These are phyloP conservation scores for Pao palembangensis DNA, from an alignment of 2,113 vertebrate genomes.

Conservation along the genomic window DNA sequence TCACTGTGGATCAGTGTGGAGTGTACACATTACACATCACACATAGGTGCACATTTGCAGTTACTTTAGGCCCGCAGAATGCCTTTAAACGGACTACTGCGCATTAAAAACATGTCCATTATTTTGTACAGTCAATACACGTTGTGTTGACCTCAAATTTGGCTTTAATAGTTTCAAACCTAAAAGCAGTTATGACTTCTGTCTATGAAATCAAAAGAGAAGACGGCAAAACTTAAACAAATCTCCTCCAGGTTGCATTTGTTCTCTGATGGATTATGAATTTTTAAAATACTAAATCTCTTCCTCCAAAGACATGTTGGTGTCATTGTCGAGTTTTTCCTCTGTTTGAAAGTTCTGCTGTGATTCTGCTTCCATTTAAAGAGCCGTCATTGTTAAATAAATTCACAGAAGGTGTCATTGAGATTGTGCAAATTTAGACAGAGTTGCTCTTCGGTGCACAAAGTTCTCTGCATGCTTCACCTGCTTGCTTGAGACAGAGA, in stretches of 20 bases:
- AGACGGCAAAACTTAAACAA: slow-evolving; percentile 25
- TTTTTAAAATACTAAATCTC: slow-evolving; percentile 45
- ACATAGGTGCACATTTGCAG: too few species aligned
- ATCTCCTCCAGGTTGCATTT: slow-evolving; percentile 32
- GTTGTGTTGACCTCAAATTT: too few species aligned
- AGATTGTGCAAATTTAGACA: slow-evolving; percentile 27
- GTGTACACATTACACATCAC: too few species aligned
- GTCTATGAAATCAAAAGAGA: background rate
- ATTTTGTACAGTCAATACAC: too few species aligned
- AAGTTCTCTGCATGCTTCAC: slow-evolving; percentile 10
- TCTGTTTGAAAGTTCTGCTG: slow-evolving; percentile 27
- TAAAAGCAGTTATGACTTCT: background rate
- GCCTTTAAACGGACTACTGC: too few species aligned
- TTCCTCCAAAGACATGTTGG: slow-evolving; percentile 16
- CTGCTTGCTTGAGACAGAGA: background rate
- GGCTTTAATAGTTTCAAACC: too few species aligned
- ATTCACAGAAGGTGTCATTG: slow-evolving; percentile 37
- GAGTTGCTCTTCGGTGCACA: slow-evolving; percentile 27
- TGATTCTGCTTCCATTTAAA: background rate
- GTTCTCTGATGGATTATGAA: slow-evolving; percentile 29
- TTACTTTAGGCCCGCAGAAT: too few species aligned
- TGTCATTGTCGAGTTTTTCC: slow-evolving; percentile 15
- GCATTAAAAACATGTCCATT: too few species aligned
- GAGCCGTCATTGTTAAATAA: slow-evolving; percentile 43
- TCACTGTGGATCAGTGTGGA: too few species aligned